Base-by-base conservation (phyloP, 2,888 invertebrate species). In the Philonicus albiceps region DNA sequence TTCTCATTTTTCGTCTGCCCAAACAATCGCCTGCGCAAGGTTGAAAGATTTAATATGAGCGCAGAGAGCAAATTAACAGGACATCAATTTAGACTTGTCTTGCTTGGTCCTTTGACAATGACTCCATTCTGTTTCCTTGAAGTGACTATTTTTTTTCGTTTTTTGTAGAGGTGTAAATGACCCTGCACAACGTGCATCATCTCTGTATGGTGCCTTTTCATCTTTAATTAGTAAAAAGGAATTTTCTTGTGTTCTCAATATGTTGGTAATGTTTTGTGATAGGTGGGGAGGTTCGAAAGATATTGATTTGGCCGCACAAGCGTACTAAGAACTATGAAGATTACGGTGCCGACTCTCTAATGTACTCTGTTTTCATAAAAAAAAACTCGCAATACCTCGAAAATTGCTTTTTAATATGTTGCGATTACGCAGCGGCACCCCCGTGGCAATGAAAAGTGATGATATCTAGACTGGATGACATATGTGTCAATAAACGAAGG, bases 141-240 rank as follows among this genome's bases (percentile, higher is more conserved):
- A 75, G n/a, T 40, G 53, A 85, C 74, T 75, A 85, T 85, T 85
- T 85, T 73, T 27, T 19, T 73, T 40, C n/a, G 43, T 85, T 75
- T 85, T 13, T 85, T 49, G 49, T 49, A 76, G 84, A 87, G 87
- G 87, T 87, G 87, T 87, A 87, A 87, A 87, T 87, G 84, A 86
- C 85, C 80, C 78, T 72, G 86, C 55, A 43, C 30, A 49, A 85
- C 76, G 84, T 86, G 85, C 34, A 86, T 86, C 87, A 86, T 87
- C 86, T 43, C 85, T 22, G 87, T 87, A 80, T 85, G 87, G 85
- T 87, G 55, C 40, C 85, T 80, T 87, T 40, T 74, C 53, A 86
- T 85, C 40, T 55, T 83, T 49, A 31, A 75, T 64, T 72, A 19
- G 40, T 53, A 53, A 40, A 27, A 73, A 30, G 40, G 72, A 16